A percentile compares a stretch with the other conserved stretches of the same genome.
Conservation (phyloP, 2,113 vertebrate species). For the Onychostoma macrolepis region DNA sequence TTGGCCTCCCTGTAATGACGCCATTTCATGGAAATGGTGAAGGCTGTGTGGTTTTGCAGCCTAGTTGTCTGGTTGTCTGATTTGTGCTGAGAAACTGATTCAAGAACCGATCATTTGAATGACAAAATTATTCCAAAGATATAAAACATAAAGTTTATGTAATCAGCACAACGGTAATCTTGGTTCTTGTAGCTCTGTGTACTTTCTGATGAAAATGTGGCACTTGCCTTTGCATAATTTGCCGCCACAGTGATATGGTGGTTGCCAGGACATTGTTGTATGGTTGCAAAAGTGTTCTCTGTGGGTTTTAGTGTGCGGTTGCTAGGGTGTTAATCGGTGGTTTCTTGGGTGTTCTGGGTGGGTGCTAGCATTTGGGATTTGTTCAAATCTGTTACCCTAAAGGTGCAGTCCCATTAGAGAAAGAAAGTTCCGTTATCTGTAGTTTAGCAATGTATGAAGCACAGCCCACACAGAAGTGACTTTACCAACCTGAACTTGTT, state of each 20-base stretch:
- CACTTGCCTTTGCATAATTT: neutral
- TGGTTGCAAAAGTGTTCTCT: neutral
- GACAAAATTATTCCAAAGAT: slow-evolving; percentile 1
- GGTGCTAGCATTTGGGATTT: neutral
- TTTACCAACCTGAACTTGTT: neutral
- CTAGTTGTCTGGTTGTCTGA: neutral
- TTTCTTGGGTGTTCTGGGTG: neutral
- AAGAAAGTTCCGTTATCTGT: neutral
- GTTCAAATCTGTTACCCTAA: neutral
- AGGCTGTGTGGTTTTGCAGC: slow-evolving; percentile 11
- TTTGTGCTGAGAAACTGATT: neutral
- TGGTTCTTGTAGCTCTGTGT: neutral
- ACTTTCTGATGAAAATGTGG: neutral
- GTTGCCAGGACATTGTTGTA: neutral
- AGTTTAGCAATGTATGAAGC: neutral
- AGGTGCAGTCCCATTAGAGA: neutral
- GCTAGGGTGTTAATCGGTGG: neutral
- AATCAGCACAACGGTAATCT: neutral
- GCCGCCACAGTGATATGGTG: neutral
- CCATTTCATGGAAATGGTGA: slow-evolving; percentile 26
- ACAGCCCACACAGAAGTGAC: neutral
- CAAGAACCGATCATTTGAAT: neutral
- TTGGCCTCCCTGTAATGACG: neutral
- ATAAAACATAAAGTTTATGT: neutral
- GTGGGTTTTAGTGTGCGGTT: neutral